Evolutionary conservation across 2,888 invertebrate genomes (phyloP), one percentile per base, ranked within the genome.

Genomic region (Calameuta pallipes): DNA sequence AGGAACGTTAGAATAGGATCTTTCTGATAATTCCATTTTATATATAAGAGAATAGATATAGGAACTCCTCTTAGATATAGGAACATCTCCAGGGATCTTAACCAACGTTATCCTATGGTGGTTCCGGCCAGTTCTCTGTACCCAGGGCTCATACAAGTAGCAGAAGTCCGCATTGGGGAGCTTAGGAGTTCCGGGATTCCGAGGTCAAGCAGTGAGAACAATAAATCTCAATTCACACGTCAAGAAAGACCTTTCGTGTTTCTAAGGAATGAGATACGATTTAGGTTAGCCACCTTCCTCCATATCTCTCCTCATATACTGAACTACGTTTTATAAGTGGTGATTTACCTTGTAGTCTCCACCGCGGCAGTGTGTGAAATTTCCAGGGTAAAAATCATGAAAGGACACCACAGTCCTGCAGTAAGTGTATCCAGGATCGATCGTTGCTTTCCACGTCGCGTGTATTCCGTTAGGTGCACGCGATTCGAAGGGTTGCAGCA

Each of bases 151-250:
- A 56, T 23, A 56, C 56, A 9, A 56, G 56, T 4, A 41, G 41
- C 56, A 56, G 23, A 56, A 56, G 56, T 56, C 56, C 56, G 56
- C 56, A 56, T 56, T 23, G 56, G 56, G 56, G 56, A 56, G 56
- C 23, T 56, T 6, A 56, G 56, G 23, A 56, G 56, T 56, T 56
- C 9, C 56, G 56, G 56, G 56, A 56, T 23, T 56, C 56, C 6
- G 56, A 81, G 83, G 85, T 87, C 87, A 87, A 86, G 85, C 83
- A 83, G 80, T 77, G 82, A 79, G 78, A 74, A 82, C 84, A 85
- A 87, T 88, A 88, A 88, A 88, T 88, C 88, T 88, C 87, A 86
- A 88, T 88, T 88, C 87, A 84, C 85, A 82, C 85, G 84, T 83
- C 87, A 87, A 87, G 86, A 87, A 86, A 85, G 81, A 79, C 87